Base-by-base conservation (phyloP, 2,888 invertebrate species). In the Margaritifera margaritifera region DNA sequence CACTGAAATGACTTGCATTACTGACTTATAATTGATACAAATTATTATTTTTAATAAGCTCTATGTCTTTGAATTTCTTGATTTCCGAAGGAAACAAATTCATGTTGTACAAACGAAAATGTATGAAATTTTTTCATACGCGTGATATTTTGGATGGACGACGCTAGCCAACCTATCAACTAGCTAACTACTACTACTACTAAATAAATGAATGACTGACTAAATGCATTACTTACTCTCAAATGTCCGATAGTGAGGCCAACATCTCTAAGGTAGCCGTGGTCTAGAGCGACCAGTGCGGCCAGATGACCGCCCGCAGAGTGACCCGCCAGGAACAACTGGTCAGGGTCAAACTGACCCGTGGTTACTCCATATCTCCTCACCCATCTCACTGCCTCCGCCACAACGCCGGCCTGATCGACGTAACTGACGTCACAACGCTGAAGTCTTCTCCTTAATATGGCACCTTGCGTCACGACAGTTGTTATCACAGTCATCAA, bases 271-370 rank as follows among this genome's bases (percentile, higher is more conserved):
- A 79, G 65, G 8, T 63, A 56, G 3, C 57, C 11, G 6, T 66
- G 69, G 27, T 79, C 72, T 2, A 80, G 63, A 6, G 75, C 69
- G 20, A 73, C 68, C 18, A 79, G 57, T 0, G 81, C 69, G 18
- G 75, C 78, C 5, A 84, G 73, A 58, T 84, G 84, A 22, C 82
- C 84, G 0, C 84, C 84, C 6, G 84, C 84, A 2, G 84, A 84
- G 66, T 84, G 83, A 4, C 84, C 84, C 78, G 83, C 83, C 51
- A 84, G 60, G 62, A 72, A 81, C 8, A 84, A n/a, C n/a, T 68
- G 52, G 18, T 66, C 64, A 18, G 64, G 42, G 42, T 78, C 69
- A 22, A 68, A 71, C 6, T 59, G 51, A 19, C 67, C 64, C 0
- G 55, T 69, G 27, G 64, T 61, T n/a, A 68, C 27, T 3, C 78